Conservation (phyloP, 2,888 invertebrate species). For the Andrena chrysosceles region DNA sequence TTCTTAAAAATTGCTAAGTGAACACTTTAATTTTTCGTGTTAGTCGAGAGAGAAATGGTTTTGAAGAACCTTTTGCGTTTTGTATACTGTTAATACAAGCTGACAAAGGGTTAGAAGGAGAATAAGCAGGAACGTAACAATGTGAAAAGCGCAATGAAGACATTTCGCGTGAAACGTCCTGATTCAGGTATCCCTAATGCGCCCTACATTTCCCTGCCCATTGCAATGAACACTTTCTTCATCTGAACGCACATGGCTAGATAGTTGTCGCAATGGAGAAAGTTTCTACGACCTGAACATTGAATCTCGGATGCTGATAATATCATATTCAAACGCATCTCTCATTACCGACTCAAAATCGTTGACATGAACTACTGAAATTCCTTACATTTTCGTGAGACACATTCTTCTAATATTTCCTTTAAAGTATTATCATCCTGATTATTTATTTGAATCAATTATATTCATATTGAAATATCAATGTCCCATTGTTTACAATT, state of each 20-base stretch:
- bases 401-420: no score
- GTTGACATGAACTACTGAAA: neutral
- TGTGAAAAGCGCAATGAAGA: constrained; percentile 26
- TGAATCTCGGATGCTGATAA: constrained; percentile 12
- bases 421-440: no score
- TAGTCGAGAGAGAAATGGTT: constrained; percentile 9
- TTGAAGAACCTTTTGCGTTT: neutral
- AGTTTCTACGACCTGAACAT: constrained; percentile 2
- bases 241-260: constrained; percentile 6
- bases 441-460: no score
- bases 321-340: neutral
- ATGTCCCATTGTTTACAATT: neutral
- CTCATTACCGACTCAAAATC: neutral
- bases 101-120: neutral
- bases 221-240: constrained; percentile 39
- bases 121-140: constrained; percentile 24
- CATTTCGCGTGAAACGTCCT: constrained; percentile 29
- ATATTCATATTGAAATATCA: no score
- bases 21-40: neutral
- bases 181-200: constrained; percentile 47
- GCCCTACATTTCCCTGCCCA: constrained; percentile 13
- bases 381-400: no score
- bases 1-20: constrained; percentile 4
- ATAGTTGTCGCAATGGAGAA: constrained; percentile 13
- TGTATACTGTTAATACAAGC: constrained; percentile 5